phyloP scores from a whole-genome alignment of 1,140 invertebrate species.

The Eurosta solidaginis region DNA sequence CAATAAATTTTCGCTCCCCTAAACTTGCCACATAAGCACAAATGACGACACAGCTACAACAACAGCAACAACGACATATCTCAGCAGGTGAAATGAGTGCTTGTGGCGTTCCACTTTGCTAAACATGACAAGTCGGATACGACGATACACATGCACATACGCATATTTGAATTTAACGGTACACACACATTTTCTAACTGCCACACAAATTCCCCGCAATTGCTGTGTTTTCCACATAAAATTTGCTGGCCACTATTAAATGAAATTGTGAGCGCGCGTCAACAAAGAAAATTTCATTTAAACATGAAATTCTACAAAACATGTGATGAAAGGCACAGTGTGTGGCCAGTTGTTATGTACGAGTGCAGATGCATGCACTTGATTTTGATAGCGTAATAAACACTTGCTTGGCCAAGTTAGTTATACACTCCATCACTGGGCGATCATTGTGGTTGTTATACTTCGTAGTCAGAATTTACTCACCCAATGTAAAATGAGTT shows the following conservation, averaged over 20 bases:
- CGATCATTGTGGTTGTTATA: not conserved
- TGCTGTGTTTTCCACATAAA: not conserved
- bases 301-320: constrained; percentile 17
- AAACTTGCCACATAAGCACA: not conserved
- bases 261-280: constrained; percentile 4
- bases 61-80: too few species aligned
- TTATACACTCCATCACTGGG: not conserved
- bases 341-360: constrained; percentile 24
- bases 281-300: constrained; percentile 23
- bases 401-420: too few species aligned
- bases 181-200: not conserved
- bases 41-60: not conserved
- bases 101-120: constrained; percentile 22
- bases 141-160: not conserved
- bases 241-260: constrained; percentile 13
- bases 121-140: constrained; percentile 16
- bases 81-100: constrained; percentile 24
- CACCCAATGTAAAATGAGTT: not conserved
- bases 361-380: too few species aligned
- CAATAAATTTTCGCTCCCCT: not conserved
- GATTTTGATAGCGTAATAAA: constrained; percentile 26
- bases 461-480: too few species aligned
- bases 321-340: not conserved
- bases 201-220: not conserved
- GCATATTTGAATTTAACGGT: not conserved